A percentile compares a stretch with the other conserved stretches of the same genome.
Evolutionary conservation across 2,797 vertebrate species (phyloP).

Genomic region (Takifugu rubripes): DNA sequence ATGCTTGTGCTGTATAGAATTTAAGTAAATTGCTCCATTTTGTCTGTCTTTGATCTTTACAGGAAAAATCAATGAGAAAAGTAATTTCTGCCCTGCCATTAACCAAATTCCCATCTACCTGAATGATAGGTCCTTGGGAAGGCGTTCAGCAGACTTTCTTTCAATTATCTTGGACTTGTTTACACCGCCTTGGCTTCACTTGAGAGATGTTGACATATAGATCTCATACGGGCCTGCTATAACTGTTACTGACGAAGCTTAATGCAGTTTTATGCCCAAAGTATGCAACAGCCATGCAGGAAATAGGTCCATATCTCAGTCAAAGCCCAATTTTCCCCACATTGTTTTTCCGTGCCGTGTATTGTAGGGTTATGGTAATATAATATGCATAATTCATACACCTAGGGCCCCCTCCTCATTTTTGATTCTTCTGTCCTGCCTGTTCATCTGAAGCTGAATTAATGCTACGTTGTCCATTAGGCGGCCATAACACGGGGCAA

Average conservation of each 20-base stretch:
- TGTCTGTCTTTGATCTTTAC: conserved; percentile 85
- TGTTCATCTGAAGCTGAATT: conserved; percentile 88
- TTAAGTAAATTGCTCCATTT: conserved; percentile 85
- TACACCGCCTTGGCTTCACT: conserved; percentile 84
- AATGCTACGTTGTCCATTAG: conserved; percentile 83
- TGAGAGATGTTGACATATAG: conserved; percentile 73
- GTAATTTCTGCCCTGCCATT: conserved; percentile 87
- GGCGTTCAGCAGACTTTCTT: conserved; percentile 84
- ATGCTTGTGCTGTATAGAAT: conserved; percentile 79
- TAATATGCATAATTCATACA: conserved; percentile 94
- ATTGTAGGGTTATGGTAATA: conserved; percentile 82
- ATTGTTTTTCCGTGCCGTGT: conserved; percentile 77
- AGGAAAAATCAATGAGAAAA: conserved; percentile 92
- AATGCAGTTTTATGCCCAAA: conserved; percentile 91
- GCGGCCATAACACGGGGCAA: conserved; percentile 78
- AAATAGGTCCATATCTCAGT: conserved; percentile 92
- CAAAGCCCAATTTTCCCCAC: conserved; percentile 83
- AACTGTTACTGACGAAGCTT: conserved; percentile 81
- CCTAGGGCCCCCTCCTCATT: conserved; percentile 76
- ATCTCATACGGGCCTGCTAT: conserved; percentile 77
- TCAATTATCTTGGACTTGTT: conserved; percentile 94
- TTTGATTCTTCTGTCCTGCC: conserved; percentile 81
- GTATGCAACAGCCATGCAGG: conserved; percentile 88
- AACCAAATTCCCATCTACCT: conserved; percentile 79
- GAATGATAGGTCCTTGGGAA: conserved; percentile 83